phyloP scores from a whole-genome alignment of 2,888 invertebrate genomes.

The Amblyteles armatorius region DNA sequence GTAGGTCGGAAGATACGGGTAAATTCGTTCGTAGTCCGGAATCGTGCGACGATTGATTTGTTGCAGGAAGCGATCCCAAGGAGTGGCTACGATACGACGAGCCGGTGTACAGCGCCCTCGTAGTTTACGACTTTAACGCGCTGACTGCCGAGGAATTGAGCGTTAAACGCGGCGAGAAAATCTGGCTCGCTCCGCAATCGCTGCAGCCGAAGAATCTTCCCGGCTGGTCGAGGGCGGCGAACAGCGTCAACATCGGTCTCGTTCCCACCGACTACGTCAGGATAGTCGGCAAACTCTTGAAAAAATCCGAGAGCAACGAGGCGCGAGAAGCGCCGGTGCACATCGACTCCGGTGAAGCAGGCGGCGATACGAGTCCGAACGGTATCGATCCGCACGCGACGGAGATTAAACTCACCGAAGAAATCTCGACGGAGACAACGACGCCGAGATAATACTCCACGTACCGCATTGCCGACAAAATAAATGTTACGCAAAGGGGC shows the following conservation, averaged over 20 bases:
- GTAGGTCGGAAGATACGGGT: constrained; percentile 68
- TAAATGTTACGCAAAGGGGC: background rate
- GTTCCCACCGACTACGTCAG: constrained; percentile 80
- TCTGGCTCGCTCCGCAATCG: constrained; percentile 93
- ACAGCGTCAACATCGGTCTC: constrained; percentile 78
- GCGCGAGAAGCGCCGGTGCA: background rate
- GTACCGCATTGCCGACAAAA: background rate
- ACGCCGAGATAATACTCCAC: background rate
- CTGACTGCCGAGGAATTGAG: constrained; percentile 91
- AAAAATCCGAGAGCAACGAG: constrained; percentile 70
- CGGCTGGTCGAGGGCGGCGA: constrained; percentile 82
- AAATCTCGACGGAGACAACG: background rate
- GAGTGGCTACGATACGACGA: constrained; percentile 87
- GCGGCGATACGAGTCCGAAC: background rate
- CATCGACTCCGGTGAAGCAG: background rate
- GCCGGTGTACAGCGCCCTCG: constrained; percentile 88
- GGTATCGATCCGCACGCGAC: background rate
- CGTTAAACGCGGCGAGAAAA: constrained; percentile 90
- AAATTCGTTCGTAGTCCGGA: background rate
- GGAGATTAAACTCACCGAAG: constrained; percentile 7
- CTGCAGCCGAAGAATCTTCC: constrained; percentile 89
- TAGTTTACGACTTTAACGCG: constrained; percentile 91
- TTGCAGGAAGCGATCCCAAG: constrained; percentile 88
- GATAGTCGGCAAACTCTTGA: constrained; percentile 79
- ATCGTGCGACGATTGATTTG: constrained; percentile 8